phyloP scores from a whole-genome alignment of 1,140 invertebrate species.

The Drosophila novamexicana region DNA sequence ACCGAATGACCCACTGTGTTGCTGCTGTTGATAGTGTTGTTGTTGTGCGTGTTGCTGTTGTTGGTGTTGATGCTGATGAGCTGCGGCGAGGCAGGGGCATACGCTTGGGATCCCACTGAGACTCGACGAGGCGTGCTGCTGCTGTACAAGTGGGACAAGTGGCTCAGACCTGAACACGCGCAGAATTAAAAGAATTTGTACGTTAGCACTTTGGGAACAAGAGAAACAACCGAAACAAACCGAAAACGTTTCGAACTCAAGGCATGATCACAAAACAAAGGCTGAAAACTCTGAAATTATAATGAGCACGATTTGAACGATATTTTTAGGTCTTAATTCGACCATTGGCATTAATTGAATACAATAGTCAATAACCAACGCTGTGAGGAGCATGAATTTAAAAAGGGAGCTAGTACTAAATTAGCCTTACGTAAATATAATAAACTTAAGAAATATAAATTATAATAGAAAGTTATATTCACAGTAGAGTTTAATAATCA shows the following conservation, averaged over 20 bases:
- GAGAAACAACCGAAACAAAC: slow-evolving; percentile 38
- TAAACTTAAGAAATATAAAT: slow-evolving; percentile 2
- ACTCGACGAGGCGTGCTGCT: slow-evolving; percentile 84
- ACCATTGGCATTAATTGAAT: not conserved
- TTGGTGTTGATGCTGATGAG: slow-evolving; percentile 78
- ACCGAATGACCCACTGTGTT: slow-evolving; percentile 76
- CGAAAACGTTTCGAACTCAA: slow-evolving; percentile 53
- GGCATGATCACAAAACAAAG: slow-evolving; percentile 31
- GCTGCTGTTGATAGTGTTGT: slow-evolving; percentile 76
- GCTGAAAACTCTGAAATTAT: slow-evolving; percentile 40
- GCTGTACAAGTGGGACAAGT: slow-evolving; percentile 84
- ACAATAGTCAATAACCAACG: not conserved
- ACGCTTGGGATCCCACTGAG: slow-evolving; percentile 84
- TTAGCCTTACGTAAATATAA: slow-evolving; percentile 11
- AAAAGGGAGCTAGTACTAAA: slow-evolving; percentile 14
- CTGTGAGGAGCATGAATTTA: not conserved
- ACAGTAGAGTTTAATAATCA: too few species aligned
- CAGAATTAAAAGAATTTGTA: slow-evolving; percentile 40
- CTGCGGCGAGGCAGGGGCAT: slow-evolving; percentile 83
- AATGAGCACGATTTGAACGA: slow-evolving; percentile 1
- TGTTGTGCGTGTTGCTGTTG: slow-evolving; percentile 66
- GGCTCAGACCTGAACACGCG: slow-evolving; percentile 79
- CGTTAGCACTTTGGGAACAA: slow-evolving; percentile 28
- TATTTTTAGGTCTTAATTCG: not conserved
- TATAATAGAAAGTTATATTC: not conserved